Conservation (phyloP, 2,113 vertebrate genomes). For the Oxygymnocypris stewartii region DNA sequence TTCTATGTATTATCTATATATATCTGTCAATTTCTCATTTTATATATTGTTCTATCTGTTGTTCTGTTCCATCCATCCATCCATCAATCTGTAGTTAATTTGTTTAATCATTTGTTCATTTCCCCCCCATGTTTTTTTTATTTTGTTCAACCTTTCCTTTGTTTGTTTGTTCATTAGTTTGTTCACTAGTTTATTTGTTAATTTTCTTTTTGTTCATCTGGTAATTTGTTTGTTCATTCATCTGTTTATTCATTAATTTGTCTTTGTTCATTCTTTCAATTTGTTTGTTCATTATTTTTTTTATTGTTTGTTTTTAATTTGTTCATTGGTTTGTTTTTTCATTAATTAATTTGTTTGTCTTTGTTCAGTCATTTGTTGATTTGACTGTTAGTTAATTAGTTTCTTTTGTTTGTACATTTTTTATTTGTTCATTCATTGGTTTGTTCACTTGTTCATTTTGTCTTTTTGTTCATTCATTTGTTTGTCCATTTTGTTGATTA, state of each 20-base stretch:
- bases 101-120: neutral
- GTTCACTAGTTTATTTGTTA: neutral
- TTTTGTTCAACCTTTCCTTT: too few species aligned
- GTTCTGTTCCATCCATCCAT: too few species aligned
- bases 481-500: neutral
- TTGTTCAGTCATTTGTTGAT: neutral
- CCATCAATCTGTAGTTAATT: too few species aligned
- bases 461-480: neutral
- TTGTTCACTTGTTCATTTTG: neutral
- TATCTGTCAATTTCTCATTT: too few species aligned
- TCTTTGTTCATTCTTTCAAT: neutral
- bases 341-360: neutral
- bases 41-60: neutral
- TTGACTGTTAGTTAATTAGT: neutral
- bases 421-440: neutral
- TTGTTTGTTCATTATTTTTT: neutral
- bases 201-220: neutral
- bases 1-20: too few species aligned
- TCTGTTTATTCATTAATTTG: neutral
- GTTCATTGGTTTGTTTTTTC: too few species aligned
- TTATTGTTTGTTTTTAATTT: neutral
- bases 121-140: too few species aligned
- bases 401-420: neutral
- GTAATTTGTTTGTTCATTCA: neutral
- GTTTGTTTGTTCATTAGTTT: neutral